A percentile compares a stretch with the other conserved stretches of the same genome.
Evolutionary conservation across 2,888 invertebrate species (phyloP).

Genomic region (Sturmia bella): DNA sequence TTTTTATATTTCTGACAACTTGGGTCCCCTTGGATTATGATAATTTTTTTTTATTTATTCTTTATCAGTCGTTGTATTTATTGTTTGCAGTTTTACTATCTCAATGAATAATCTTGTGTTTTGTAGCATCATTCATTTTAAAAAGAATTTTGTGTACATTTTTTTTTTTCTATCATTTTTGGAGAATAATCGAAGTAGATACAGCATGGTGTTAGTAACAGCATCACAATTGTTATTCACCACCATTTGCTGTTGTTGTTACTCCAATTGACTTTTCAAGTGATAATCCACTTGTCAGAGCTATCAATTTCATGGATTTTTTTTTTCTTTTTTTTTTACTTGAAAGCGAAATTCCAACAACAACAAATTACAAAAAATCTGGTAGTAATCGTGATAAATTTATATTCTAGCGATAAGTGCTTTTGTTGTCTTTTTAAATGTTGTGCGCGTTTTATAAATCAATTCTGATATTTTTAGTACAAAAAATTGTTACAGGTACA

Average conservation of each 20-base stretch:
- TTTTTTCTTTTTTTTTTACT: slow-evolving; percentile 1
- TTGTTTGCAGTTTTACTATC: slow-evolving; percentile 63
- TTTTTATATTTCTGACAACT: not conserved
- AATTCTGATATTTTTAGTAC: not conserved
- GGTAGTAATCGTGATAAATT: slow-evolving; percentile 53
- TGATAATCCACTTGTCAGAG: slow-evolving; percentile 69
- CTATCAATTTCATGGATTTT: slow-evolving; percentile 57
- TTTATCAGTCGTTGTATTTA: slow-evolving; percentile 6
- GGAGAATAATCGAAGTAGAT: slow-evolving; percentile 35
- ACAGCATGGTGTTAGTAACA: slow-evolving; percentile 29
- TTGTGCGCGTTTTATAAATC: not conserved
- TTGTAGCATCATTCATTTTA: not conserved
- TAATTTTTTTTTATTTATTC: slow-evolving; percentile 34
- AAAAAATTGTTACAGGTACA: too few species aligned
- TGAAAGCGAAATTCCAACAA: slow-evolving; percentile 11
- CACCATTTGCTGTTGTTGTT: slow-evolving; percentile 30
- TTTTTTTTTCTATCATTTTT: slow-evolving; percentile 17
- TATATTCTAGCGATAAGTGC: slow-evolving; percentile 47
- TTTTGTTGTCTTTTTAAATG: slow-evolving; percentile 39
- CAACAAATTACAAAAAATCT: slow-evolving; percentile 36
- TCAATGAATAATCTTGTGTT: slow-evolving; percentile 51
- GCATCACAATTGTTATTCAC: slow-evolving; percentile 29
- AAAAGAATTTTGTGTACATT: too few species aligned
- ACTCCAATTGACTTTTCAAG: slow-evolving; percentile 66
- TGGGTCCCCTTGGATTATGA: slow-evolving; percentile 38